Percentiles rank a stretch among this genome's conserved stretches.
These are phyloP conservation scores for mouse (Mus musculus) DNA, from an alignment of 2,113 vertebrate genomes.

Conservation along the genomic window GRCm39 chr16:96474001-96474500, in stretches of 20 bases:
- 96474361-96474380: background rate
- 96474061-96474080: background rate
- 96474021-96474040: background rate
- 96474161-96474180: background rate
- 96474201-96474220: background rate
- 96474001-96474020: background rate
- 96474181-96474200: background rate
- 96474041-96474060: no score
- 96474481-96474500: background rate
- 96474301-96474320: background rate
- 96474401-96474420: background rate
- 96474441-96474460: background rate
- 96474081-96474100: background rate
- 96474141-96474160: rapidly evolving
- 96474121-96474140: no score
- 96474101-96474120: rapidly evolving
- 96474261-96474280: background rate
- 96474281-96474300: background rate
- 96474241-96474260: background rate
- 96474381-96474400: rapidly evolving
- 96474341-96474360: background rate
- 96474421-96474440: background rate
- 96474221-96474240: background rate
- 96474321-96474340: background rate
- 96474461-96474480: background rate